Evolutionary conservation across 2,113 vertebrate genomes (phyloP), one percentile per base, ranked within the genome.

Genomic region (Zapus hudsonius): DNA sequence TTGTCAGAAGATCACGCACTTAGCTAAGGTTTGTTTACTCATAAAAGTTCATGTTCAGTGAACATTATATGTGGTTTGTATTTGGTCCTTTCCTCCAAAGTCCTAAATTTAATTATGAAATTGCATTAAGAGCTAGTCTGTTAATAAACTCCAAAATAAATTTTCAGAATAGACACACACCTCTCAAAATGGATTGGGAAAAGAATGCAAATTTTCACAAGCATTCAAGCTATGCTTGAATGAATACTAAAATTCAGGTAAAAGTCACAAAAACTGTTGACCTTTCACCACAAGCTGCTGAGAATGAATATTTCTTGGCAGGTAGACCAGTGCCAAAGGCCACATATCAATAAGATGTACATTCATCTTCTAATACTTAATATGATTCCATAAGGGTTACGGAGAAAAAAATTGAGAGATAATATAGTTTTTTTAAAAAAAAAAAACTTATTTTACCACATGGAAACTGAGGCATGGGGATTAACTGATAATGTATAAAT

Each of bases 261-360:
- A 76, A 84, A 96, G 87, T 76, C 69, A 52, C 87, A 95, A 64
- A 52, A 90, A 78, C 23, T 57, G 57, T 69, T 95, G 73, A 95
- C 87, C 73, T 87, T 94, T 93, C n/a, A 67, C 83, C 69, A 84
- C 44, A 94, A 94, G 69, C 59, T 94, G 61, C 82, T 90, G 59
- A 74, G 91, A 91, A 89, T 59, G 85, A 96, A 47, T 80, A 79
- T 82, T 95, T 88, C 69, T 79, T 95, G 81, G 76, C 87, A 93
- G 22, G 31, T 72, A 86, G 69, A 84, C 6, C 67, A 95, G 42
- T 64, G 86, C 73, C 78, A 95, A 96, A 97, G 70, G 81, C 78
- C 69, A 97, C 91, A 94, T 93, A 96, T 93, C 78, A 93, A 90
- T 2, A 67, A 59, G 59, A 91, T 64, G 0, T 31, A 81, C 5